Evolutionary conservation across 2,888 invertebrate genomes (phyloP), one percentile per base, ranked within the genome.

Genomic region (Meiosimyza platycephala): DNA sequence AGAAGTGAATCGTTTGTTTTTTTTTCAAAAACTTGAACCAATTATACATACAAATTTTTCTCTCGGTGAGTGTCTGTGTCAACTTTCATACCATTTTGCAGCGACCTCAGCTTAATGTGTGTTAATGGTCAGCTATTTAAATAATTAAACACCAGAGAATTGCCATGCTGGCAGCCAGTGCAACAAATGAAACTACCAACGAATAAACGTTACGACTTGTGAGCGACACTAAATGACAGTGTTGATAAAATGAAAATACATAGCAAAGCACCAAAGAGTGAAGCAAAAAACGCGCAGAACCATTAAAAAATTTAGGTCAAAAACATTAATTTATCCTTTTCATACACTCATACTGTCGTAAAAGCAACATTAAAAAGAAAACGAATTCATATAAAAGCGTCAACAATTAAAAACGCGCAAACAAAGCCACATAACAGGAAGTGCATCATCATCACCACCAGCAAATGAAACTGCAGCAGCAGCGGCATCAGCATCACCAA

Each of bases 61-160:
- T 6, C 40, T 40, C 40, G 40, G 40, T 40, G 40, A 40, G 40
- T 40, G 40, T 40, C 40, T 57, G 57, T 47, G 55, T 55, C 67
- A 68, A 57, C 48, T 22, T 68, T 57, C 7, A 59, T 7, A 47
- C 2, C 47, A 47, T 12, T 16, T n/a, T 69, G 2, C 52, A 47
- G 60, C 16, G 16, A 18, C 51, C 11, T 60, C 69, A 16, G 51
- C 62, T 51, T 33, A 33, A 52, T 18, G 69, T 69, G 40, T 63
- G 70, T 70, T 54, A 63, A 62, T 63, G 62, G 22, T 70, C 62
- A 62, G 63, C 63, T 47, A 63, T 63, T 70, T 70, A 54, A 70
- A 48, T 51, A 70, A 63, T 70, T 70, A 62, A 63, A 63, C 70
- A 54, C 54, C 70, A 62, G 63, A 59, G 59, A 68, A 50, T 59